phyloP scores from a whole-genome alignment of 2,888 invertebrate genomes.

The Ormyrus nitidulus region DNA sequence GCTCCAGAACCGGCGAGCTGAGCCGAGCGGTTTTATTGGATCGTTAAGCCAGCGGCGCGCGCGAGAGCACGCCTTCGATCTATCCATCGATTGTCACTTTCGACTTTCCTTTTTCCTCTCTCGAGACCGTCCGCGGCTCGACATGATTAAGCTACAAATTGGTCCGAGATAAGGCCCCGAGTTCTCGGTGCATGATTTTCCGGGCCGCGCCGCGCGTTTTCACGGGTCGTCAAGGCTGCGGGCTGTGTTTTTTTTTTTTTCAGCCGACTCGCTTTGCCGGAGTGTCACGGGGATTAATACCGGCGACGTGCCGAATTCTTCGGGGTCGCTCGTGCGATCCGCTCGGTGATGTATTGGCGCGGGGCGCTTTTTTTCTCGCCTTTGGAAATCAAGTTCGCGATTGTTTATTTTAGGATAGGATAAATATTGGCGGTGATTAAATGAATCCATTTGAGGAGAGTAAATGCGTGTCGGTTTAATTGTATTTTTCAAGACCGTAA shows the following conservation, averaged over 20 bases:
- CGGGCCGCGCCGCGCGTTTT: background rate
- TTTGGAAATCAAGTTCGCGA: too few species aligned
- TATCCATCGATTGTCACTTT: conserved; percentile 52
- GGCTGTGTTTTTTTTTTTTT: background rate
- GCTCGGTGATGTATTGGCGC: too few species aligned
- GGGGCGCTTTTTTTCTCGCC: too few species aligned
- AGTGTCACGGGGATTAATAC: too few species aligned
- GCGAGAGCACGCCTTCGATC: conserved; percentile 11
- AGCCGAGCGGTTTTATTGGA: conserved; percentile 44
- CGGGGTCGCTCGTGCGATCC: too few species aligned
- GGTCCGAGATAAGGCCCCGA: background rate
- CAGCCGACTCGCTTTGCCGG: too few species aligned
- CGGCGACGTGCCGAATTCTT: too few species aligned
- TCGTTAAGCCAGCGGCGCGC: conserved; percentile 34
- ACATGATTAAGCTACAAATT: conserved; percentile 27
- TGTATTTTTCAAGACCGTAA: too few species aligned
- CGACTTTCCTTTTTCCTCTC: conserved; percentile 42
- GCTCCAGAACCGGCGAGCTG: background rate
- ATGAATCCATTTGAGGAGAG: too few species aligned
- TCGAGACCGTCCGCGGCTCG: background rate
- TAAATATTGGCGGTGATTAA: too few species aligned
- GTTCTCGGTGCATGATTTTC: background rate
- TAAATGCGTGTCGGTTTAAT: too few species aligned
- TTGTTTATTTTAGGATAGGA: too few species aligned
- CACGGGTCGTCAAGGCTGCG: conserved; percentile 1